Evolutionary conservation across 1,140 invertebrate species (phyloP).

Genomic region (Eueides isabella): DNA sequence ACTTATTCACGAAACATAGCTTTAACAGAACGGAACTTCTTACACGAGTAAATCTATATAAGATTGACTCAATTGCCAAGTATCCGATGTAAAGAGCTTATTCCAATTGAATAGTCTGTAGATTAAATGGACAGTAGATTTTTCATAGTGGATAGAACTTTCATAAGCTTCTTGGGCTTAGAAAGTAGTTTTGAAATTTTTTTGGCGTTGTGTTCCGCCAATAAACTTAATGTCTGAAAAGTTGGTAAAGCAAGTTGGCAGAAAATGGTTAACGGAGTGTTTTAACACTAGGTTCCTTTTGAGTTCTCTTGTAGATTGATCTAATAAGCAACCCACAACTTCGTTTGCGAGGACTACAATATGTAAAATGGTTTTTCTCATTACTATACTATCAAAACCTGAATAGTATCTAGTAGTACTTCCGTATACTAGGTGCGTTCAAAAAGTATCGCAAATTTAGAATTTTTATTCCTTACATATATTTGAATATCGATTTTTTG

Average conservation of each 20-base stretch:
- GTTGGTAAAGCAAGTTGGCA: too few relatives aligned
- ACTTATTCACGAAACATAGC: background rate
- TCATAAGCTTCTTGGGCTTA: background rate
- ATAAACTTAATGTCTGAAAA: background rate
- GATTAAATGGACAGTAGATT: background rate
- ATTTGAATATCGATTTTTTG: too few relatives aligned
- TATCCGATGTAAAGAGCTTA: background rate
- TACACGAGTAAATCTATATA: background rate
- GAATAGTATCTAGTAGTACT: too few relatives aligned
- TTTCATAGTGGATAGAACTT: background rate
- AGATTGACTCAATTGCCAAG: slow-evolving; percentile 5
- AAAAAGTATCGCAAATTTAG: too few relatives aligned
- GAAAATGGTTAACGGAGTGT: too few relatives aligned
- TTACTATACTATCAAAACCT: too few relatives aligned
- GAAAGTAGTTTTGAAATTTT: background rate
- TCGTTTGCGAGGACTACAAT: background rate
- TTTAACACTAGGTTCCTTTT: too few relatives aligned
- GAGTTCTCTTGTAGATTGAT: too few relatives aligned
- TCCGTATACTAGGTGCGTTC: too few relatives aligned
- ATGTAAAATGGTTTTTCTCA: too few relatives aligned
- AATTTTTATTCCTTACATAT: too few relatives aligned
- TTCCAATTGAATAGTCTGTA: background rate
- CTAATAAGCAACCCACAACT: background rate
- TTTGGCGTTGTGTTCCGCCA: too few relatives aligned
- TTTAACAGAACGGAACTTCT: background rate